phyloP scores from a whole-genome alignment of 2,113 vertebrate species.

The Anguilla rostrata region DNA sequence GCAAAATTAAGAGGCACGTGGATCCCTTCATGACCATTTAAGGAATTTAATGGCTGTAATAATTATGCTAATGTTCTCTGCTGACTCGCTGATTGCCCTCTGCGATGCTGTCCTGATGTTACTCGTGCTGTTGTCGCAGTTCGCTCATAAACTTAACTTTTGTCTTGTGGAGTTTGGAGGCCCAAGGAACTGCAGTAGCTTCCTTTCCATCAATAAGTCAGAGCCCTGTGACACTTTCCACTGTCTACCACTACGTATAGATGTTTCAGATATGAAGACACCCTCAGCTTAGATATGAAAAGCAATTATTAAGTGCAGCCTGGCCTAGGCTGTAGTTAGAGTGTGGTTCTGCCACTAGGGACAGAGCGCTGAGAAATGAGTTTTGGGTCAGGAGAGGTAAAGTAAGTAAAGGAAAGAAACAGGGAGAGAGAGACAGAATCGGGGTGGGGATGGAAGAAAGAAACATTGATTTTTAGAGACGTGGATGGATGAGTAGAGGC shows the following conservation, averaged over 20 bases:
- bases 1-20: neutral
- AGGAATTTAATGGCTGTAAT: neutral
- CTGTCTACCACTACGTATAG: conserved; percentile 42
- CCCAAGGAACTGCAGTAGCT: conserved; percentile 28
- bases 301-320: conserved; percentile 42
- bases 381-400: neutral
- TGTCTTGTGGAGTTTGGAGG: neutral
- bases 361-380: neutral
- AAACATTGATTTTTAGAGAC: neutral
- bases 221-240: conserved; percentile 56
- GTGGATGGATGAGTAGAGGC: neutral
- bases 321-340: conserved; percentile 21
- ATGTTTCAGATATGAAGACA: conserved; percentile 54
- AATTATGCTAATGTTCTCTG: conserved; percentile 7
- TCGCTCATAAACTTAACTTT: conserved; percentile 27
- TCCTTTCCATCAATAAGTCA: conserved; percentile 61
- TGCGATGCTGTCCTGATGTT: neutral
- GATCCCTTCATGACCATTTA: neutral
- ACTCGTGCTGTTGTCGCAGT: conserved; percentile 37
- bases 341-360: neutral
- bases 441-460: neutral
- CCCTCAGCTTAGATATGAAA: conserved; percentile 48
- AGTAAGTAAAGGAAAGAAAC: neutral
- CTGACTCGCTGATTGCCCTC: neutral
- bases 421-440: neutral